Evolutionary conservation across 2,888 invertebrate genomes (phyloP), one percentile per base, ranked within the genome.

Genomic region (Pyrocoelia pectoralis): DNA sequence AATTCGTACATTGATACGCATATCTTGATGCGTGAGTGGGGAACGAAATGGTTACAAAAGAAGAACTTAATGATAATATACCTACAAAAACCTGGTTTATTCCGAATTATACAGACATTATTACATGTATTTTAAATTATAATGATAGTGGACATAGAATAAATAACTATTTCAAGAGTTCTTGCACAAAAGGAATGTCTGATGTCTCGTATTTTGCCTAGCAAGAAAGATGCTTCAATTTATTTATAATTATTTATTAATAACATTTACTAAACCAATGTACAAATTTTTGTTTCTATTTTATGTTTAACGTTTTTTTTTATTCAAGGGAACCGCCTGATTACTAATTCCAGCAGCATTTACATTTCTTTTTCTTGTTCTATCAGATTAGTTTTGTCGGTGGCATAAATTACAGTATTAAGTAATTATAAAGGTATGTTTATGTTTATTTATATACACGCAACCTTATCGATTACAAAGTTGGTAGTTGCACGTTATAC

Each of bases 401-500:
- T 65, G 61, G 65, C 69, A 70, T 70, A 70, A 72, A 72, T 70
- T 69, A 68, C 61, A 61, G 69, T 67, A 72, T 72, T 70, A 72
- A 70, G 70, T 72, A 72, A 72, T 72, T 72, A 72, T 68, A 72
- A 67, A 65, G 66, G 63, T 68, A 63, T 67, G 67, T 67, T 70
- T 67, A 66, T 68, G 70, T 72, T 72, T 70, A 72, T 70, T 70
- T 72, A 72, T 69, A 65, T 70, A 61, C 72, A 72, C 72, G 72
- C 72, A 70, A 72, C 54, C 43, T 64, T 68, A 68, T 70, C 64
- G 68, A 69, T 68, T 57, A 53, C 18, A 48, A 24, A 53, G 53
- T 52, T 59, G 67, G 14, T 43, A 55, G 52, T 51, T 57, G 67
- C 68, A 67, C 62, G 67, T 58, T 60, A 67, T 41, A 59, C 49